phyloP scores from a whole-genome alignment of 2,888 invertebrate genomes.

The Athrips mouffetella region DNA sequence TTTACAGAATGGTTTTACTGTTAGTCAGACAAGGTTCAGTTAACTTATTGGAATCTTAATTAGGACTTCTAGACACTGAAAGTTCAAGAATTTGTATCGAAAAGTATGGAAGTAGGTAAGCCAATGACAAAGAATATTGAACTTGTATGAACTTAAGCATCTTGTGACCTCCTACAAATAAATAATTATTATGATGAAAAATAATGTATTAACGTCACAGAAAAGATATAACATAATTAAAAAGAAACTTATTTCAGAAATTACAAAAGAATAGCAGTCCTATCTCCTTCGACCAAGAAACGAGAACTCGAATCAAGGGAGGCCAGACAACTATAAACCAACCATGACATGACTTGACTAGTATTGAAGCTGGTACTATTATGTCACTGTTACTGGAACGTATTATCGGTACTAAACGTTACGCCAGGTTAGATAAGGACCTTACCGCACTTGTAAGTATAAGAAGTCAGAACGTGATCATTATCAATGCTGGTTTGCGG shows the following conservation, averaged over 20 bases:
- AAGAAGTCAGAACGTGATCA: conserved; percentile 18
- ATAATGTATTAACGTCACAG: no score
- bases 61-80: no score
- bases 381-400: conserved; percentile 31
- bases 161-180: no score
- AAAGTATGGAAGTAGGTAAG: no score
- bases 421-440: conserved; percentile 57
- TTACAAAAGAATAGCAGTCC: no score
- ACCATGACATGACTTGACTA: not conserved
- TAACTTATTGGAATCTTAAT: not conserved
- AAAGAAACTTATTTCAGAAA: no score
- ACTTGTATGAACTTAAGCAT: no score
- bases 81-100: no score
- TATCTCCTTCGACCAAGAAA: not conserved
- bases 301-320: conserved; percentile 5
- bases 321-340: not conserved
- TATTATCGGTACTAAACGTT: conserved; percentile 36
- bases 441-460: conserved; percentile 47
- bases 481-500: conserved; percentile 11
- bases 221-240: no score
- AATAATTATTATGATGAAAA: no score
- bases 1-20: not conserved
- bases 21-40: not conserved
- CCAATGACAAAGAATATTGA: no score
- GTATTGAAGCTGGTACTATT: conserved; percentile 8